Percentiles rank a stretch among this genome's conserved stretches.
Evolutionary conservation across 2,888 invertebrate genomes (phyloP).

Genomic region (Resseliella maxima): DNA sequence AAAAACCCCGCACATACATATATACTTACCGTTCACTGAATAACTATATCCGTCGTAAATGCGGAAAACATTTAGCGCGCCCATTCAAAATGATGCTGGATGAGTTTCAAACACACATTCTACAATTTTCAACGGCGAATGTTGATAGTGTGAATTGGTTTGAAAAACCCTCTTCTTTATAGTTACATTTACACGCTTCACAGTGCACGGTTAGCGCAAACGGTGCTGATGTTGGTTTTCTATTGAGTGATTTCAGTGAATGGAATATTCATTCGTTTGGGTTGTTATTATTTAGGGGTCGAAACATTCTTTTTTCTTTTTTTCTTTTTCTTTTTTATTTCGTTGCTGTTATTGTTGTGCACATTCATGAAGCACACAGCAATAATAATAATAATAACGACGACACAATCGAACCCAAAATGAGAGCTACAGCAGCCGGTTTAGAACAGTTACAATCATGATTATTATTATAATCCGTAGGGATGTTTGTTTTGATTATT

Average conservation of each 20-base stretch:
- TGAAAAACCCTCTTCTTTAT: not conserved
- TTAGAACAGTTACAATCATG: slow-evolving; percentile 56
- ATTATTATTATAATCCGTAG: slow-evolving; percentile 60
- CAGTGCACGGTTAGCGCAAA: not conserved
- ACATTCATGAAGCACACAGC: not conserved
- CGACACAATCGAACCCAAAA: slow-evolving; percentile 45
- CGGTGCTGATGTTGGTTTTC: slow-evolving; percentile 36
- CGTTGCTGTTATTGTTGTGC: not conserved
- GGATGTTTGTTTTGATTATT: slow-evolving; percentile 60
- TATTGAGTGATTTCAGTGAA: slow-evolving; percentile 54
- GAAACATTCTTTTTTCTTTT: too few species aligned
- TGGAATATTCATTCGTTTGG: slow-evolving; percentile 7
- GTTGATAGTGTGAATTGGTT: slow-evolving; percentile 44
- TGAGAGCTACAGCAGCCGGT: not conserved
- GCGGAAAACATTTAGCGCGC: slow-evolving; percentile 39
- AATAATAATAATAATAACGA: slow-evolving; percentile 55
- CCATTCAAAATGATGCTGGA: slow-evolving; percentile 22
- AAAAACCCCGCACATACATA: not conserved
- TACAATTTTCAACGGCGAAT: slow-evolving; percentile 51
- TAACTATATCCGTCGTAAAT: not conserved
- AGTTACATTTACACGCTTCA: not conserved
- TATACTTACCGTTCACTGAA: not conserved
- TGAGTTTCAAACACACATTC: slow-evolving; percentile 19
- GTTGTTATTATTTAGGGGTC: slow-evolving; percentile 42
- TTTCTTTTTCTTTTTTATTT: too few species aligned